Base-by-base conservation (phyloP, 2,888 invertebrate species). In the Rhagium mordax region DNA sequence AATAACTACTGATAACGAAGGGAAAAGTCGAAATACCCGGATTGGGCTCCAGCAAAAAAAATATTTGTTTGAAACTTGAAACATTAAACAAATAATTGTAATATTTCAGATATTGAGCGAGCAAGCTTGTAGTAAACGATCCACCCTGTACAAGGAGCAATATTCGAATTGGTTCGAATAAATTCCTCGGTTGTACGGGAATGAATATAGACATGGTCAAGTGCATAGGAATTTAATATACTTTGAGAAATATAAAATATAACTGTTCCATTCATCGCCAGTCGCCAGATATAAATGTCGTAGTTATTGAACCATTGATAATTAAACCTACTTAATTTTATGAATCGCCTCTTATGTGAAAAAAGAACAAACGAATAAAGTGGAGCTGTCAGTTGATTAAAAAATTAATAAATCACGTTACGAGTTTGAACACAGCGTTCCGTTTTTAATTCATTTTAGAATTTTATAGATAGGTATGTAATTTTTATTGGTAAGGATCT, bases 181-280 rank as follows among this genome's bases (percentile, higher is more conserved):
- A 18, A 61, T 65, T 65, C 65, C 51, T 33, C 20, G 18, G 7
- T 16, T 53, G 53, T 29, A 13, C 18, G 20, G 13, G 57, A 49
- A 53, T 65, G 41, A 70, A 64, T 64, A 48, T 64, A 48, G 49
- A 72, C 67, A 70, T 61, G 74, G 77, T 71, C 77, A 77, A 74
- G 70, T 71, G 74, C 67, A 71, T 77, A 27, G 74, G 77, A 77
- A 77, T 77, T 73, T 74, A 73, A 76, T 77, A 77, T 73, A 53
- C 64, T 10, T 61, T 70, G 69, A 73, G 71, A 77, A 71, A 74
- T 72, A 65, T 71, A 20, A 70, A 61, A 68, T 70, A 74, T 69
- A 76, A 72, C 60, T n/a, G 74, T 64, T 74, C 60, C 72, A 76
- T 76, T 76, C 76, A 74, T 76, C 49, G 53, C 33, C 24, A 71